Evolutionary conservation across 1,140 invertebrate species (phyloP).

Genomic region (Branchinecta lynchi): DNA sequence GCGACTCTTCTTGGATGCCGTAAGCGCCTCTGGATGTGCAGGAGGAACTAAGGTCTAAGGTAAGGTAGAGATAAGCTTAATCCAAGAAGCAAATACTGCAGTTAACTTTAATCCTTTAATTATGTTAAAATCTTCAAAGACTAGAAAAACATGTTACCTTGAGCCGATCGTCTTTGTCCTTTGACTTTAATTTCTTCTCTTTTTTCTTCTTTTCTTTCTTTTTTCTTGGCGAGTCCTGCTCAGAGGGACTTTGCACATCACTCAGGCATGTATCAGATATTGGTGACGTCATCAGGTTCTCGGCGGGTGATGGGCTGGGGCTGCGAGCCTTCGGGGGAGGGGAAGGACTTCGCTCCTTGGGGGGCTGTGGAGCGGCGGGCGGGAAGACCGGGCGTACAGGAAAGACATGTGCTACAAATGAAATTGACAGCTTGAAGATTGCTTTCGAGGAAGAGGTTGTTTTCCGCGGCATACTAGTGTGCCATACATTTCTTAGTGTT

Average conservation of each 20-base stretch:
- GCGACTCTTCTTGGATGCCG: too few species aligned
- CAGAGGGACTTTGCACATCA: background rate
- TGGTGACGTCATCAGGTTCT: background rate
- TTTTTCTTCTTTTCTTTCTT: background rate
- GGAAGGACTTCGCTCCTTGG: background rate
- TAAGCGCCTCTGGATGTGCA: too few species aligned
- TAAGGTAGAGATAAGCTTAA: too few species aligned
- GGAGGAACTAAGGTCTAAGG: too few species aligned
- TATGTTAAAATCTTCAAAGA: too few species aligned
- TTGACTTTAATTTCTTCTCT: constrained; percentile 1
- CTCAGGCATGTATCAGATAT: background rate
- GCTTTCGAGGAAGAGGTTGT: too few species aligned
- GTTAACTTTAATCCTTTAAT: too few species aligned
- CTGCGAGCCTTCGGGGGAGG: background rate
- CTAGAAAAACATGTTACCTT: background rate
- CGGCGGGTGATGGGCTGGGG: background rate
- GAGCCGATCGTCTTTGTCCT: background rate
- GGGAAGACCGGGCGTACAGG: background rate
- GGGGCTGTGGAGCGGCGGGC: background rate
- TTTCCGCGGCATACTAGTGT: too few species aligned
- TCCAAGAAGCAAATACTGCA: too few species aligned
- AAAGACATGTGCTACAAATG: too few species aligned
- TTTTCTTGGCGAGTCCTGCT: background rate
- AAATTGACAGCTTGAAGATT: too few species aligned
- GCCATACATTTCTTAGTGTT: too few species aligned